phyloP scores from a whole-genome alignment of 2,888 invertebrate species.

The Diloba caeruleocephala region DNA sequence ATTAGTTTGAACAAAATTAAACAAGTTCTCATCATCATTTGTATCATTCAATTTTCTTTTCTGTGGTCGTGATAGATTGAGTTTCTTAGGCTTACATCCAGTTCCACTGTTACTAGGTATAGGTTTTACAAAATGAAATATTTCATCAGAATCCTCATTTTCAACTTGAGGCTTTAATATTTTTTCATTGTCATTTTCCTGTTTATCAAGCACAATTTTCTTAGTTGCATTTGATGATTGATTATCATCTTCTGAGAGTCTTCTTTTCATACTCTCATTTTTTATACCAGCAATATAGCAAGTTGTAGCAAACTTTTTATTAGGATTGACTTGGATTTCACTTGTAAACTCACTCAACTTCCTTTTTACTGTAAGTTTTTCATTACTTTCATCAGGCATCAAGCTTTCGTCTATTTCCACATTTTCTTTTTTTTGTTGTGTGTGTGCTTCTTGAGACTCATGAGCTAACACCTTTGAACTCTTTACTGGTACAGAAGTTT shows the following conservation, averaged over 20 bases:
- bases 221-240: conserved; percentile 65
- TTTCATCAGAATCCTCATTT: conserved; percentile 56
- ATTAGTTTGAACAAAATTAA: conserved; percentile 75
- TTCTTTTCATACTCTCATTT: conserved; percentile 65
- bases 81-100: conserved; percentile 61
- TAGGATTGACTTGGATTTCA: conserved; percentile 60
- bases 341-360: conserved; percentile 68
- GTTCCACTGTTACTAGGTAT: conserved; percentile 45
- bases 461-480: conserved; percentile 72
- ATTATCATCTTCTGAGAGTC: conserved; percentile 58
- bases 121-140: conserved; percentile 76
- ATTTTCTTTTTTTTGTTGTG: conserved; percentile 65
- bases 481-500: conserved; percentile 56
- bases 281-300: conserved; percentile 25
- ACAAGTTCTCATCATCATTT: conserved; percentile 75
- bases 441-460: conserved; percentile 78
- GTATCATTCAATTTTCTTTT: conserved; percentile 72
- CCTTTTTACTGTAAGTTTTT: conserved; percentile 65
- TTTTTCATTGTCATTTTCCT: conserved; percentile 45
- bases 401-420: conserved; percentile 80
- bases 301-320: conserved; percentile 71
- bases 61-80: conserved; percentile 74
- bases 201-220: conserved; percentile 68
- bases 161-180: conserved; percentile 10
- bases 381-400: conserved; percentile 49